Evolutionary conservation across 2,888 invertebrate genomes (phyloP), one percentile per base, ranked within the genome.

Genomic region (Trissolcus japonicus): DNA sequence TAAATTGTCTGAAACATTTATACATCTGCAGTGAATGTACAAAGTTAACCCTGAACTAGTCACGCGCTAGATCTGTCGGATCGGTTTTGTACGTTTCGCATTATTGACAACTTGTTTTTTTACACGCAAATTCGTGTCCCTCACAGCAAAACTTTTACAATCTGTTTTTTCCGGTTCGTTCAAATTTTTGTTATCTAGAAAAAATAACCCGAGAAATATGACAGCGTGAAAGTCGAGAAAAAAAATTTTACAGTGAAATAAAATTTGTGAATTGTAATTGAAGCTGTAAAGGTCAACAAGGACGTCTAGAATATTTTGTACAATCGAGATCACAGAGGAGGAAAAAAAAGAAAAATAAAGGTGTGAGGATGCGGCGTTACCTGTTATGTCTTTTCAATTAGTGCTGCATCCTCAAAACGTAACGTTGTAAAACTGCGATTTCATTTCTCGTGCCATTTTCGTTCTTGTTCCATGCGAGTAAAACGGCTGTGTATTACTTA

Each of bases 401-500:
- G 66, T 66, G 74, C 68, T 54, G 14, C 68, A 57, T 63, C 48
- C 66, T 17, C 61, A 56, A 74, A 68, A 63, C 41, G 9, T 40
- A 43, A 54, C 11, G 51, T 51, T 19, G 19, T 21, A 25, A n/a
- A 65, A 46, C 69, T 71, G 74, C 74, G 78, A 67, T 74, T 78
- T 75, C 72, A 78, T 75, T 75, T 78, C 74, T 74, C 67, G 78
- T 78, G 78, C 74, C 78, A 75, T 78, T 74, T 69, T 75, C 71
- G 67, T 75, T 75, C 75, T 78, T 78, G 75, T 75, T 78, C 71
- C 72, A 75, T 72, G 78, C 78, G 75, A 78, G 75, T 78, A 72
- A 68, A 75, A 78, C 71, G 78, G 78, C 78, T 78, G 78, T 78
- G 78, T 75, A 75, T 78, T 71, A 78, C 71, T 72, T 78, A 75